Evolutionary conservation across 2,797 vertebrate genomes (phyloP).

Genomic region (Malurus splendens): DNA sequence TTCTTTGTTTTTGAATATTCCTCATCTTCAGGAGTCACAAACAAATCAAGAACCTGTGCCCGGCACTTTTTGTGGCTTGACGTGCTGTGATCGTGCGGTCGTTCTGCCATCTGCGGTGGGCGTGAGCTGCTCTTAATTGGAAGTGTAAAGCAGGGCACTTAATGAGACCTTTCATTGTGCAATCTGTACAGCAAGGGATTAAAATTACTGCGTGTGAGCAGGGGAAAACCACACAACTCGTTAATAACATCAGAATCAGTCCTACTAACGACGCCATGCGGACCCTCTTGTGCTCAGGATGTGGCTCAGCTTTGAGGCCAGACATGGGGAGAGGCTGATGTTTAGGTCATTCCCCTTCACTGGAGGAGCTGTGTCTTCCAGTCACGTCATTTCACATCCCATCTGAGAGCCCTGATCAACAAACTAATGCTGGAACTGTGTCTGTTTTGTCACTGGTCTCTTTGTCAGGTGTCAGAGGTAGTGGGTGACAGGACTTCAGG

Average conservation of each 20-base stretch:
- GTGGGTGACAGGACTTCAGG: background rate
- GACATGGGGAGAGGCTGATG: background rate
- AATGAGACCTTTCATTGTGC: background rate
- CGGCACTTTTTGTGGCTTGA: background rate
- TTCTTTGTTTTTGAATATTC: background rate
- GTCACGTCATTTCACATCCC: background rate
- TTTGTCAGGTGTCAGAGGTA: background rate
- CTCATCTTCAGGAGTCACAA: background rate
- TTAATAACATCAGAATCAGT: background rate
- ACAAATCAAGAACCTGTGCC: background rate
- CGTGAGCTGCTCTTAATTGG: constrained; percentile 7
- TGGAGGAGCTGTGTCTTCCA: background rate
- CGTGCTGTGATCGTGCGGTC: accelerated
- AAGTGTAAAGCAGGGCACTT: constrained; percentile 8
- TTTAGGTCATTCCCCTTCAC: background rate
- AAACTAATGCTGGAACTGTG: background rate
- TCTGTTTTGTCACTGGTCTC: background rate
- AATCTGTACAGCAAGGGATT: background rate
- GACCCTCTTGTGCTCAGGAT: background rate
- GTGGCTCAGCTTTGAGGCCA: background rate
- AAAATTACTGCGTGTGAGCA: background rate
- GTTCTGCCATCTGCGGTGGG: constrained; percentile 35
- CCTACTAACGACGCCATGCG: accelerated
- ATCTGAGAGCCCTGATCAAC: background rate
- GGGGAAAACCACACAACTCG: background rate